Conservation (phyloP, 2,113 vertebrate species). For the Apaloderma vittatum region DNA sequence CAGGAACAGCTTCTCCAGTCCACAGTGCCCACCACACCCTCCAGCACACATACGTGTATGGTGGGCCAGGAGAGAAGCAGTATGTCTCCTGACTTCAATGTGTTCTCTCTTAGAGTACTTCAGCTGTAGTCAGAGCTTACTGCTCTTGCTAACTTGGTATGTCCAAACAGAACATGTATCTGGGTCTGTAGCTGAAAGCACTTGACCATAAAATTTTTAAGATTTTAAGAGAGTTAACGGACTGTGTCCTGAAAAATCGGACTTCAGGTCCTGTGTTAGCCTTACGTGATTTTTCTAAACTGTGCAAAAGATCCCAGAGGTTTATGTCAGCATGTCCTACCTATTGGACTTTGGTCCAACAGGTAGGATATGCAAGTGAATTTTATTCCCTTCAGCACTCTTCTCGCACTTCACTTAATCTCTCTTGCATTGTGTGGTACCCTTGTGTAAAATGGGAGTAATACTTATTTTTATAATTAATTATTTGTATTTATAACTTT, state of each 20-base stretch:
- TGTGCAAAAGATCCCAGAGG: not conserved
- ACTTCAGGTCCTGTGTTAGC: not conserved
- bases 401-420: not conserved
- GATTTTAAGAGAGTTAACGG: not conserved
- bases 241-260: not conserved
- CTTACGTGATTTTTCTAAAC: not conserved
- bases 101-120: not conserved
- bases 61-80: not conserved
- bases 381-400: not conserved
- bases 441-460: not conserved
- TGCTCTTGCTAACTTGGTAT: not conserved
- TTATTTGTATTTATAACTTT: not conserved
- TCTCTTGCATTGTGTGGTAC: not conserved
- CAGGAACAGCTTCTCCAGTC: not conserved
- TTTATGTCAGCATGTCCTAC: not conserved
- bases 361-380: not conserved
- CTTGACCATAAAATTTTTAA: not conserved
- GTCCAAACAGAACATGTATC: not conserved
- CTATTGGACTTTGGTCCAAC: not conserved
- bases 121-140: not conserved
- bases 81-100: not conserved
- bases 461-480: not conserved
- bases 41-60: accelerated
- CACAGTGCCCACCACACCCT: accelerated
- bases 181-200: not conserved